Evolutionary conservation across 2,797 vertebrate species (phyloP).

Genomic region (Babyrousa celebensis): DNA sequence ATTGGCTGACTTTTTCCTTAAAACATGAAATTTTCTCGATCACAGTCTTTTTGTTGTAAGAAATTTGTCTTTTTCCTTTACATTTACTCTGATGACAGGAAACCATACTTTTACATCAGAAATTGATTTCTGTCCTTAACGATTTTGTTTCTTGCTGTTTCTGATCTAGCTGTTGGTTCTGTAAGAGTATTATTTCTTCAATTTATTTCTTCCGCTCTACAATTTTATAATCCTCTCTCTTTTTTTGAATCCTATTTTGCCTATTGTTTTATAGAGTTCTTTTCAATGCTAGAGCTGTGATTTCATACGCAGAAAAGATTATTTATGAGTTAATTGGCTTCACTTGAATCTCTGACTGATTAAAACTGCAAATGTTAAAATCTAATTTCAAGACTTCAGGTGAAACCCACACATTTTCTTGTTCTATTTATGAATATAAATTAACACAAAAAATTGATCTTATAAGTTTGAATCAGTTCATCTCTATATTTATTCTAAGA

Average conservation of each 20-base stretch:
- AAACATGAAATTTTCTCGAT: neutral
- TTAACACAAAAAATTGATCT: conserved; percentile 32
- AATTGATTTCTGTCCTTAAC: conserved; percentile 39
- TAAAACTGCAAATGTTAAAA: conserved; percentile 59
- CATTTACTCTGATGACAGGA: conserved; percentile 20
- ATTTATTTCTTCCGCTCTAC: conserved; percentile 19
- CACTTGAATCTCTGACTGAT: conserved; percentile 43
- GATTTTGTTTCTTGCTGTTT: conserved; percentile 46
- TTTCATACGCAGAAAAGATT: conserved; percentile 59
- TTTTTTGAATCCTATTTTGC: neutral
- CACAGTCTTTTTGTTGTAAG: neutral
- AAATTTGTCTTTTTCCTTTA: conserved; percentile 31
- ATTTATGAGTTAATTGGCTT: conserved; percentile 62
- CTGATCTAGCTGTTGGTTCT: neutral
- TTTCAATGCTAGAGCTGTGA: conserved; percentile 41
- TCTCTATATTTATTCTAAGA: conserved; percentile 50
- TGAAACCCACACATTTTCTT: conserved; percentile 41
- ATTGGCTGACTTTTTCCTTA: neutral
- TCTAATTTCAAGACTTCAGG: conserved; percentile 53
- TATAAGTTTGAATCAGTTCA: conserved; percentile 52
- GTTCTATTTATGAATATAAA: conserved; percentile 68
- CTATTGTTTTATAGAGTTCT: neutral
- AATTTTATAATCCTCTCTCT: neutral
- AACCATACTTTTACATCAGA: neutral
- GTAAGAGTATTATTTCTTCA: conserved; percentile 16